Percentiles rank a stretch among this genome's conserved stretches.
These are phyloP conservation scores for Drosophila repleta DNA, from an alignment of 1,140 invertebrate genomes.

Conservation along the genomic window DNA sequence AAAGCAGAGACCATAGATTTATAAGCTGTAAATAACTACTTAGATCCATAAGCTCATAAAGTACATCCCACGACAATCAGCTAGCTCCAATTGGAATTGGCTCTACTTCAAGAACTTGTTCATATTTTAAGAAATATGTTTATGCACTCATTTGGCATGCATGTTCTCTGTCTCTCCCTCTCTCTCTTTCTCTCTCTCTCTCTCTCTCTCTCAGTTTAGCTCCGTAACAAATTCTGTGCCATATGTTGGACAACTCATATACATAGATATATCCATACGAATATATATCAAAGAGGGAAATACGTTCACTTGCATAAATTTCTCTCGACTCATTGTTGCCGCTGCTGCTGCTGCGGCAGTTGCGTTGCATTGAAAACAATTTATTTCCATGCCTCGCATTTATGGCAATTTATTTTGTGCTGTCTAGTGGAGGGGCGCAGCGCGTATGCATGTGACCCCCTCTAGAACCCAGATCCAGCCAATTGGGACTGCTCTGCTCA, in stretches of 20 bases:
- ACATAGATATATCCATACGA: neutral
- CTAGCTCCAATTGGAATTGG: neutral
- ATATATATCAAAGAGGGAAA: constrained; percentile 51
- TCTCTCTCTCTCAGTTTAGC: neutral
- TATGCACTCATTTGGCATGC: constrained; percentile 21
- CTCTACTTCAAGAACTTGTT: neutral
- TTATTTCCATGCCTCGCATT: constrained; percentile 69
- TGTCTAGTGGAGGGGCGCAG: constrained; percentile 33
- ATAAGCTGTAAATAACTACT: too few relatives aligned
- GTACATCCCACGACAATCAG: neutral
- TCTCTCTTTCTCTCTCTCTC: neutral
- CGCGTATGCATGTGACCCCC: constrained; percentile 11
- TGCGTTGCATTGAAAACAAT: constrained; percentile 81
- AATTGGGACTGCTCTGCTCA: constrained; percentile 14
- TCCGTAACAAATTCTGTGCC: constrained; percentile 27
- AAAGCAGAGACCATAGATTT: too few relatives aligned
- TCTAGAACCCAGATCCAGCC: neutral
- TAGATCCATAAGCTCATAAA: neutral
- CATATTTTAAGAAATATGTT: constrained; percentile 3
- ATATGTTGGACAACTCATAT: constrained; percentile 34
- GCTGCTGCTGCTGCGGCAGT: constrained; percentile 44
- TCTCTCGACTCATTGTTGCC: constrained; percentile 32
- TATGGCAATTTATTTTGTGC: constrained; percentile 76
- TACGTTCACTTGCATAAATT: constrained; percentile 72
- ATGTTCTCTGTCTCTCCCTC: neutral